Evolutionary conservation across 2,113 vertebrate genomes (phyloP), one percentile per base, ranked within the genome.

Genomic region (Nanorana parkeri): DNA sequence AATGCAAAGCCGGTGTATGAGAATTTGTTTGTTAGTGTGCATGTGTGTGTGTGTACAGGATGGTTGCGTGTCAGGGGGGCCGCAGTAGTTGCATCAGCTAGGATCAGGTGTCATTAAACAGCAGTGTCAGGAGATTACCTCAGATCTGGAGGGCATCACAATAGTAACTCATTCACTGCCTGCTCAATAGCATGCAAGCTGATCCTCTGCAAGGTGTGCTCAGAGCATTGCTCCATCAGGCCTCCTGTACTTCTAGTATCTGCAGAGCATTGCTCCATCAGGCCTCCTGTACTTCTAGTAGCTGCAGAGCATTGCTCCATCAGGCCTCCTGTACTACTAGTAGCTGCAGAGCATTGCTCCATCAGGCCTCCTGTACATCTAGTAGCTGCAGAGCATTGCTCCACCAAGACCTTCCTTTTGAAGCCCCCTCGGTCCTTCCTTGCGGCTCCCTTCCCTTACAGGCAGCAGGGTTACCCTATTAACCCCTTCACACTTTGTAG

Each of bases 31-130:
- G 54, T 61, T n/a, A 63, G 13, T 36, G n/a, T 24, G 17, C 58
- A 17, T 41, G 64, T 68, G 17, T 73, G 52, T 73, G 52, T 72
- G 24, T 75, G 5, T 58, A 21, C 72, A 60, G 72, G 26, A 17
- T 61, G 72, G 72, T 75, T 75, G 72, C 72, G 24, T 73, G 68
- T 64, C 68, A 20, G 58, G 80, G 80, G 72, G 68, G 63, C 72
- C 32, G 61, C 47, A 3, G 29, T 11, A 36, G 80, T 83, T 83
- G 80, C 80, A 83, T 83, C 80, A 83, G 80, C 72, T 28, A 63
- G 58, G 80, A 67, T 83, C 80, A 83, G 80, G 80, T 83, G 80
- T 16, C 71, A 75, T 82, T 82, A 75, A 82, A 74, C 58, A 68
- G 72, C 63, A 15, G 80, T 6, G 71, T 68, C 80, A 68, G 72